phyloP scores from a whole-genome alignment of 2,888 invertebrate species.

The Yponomeuta evonymella region DNA sequence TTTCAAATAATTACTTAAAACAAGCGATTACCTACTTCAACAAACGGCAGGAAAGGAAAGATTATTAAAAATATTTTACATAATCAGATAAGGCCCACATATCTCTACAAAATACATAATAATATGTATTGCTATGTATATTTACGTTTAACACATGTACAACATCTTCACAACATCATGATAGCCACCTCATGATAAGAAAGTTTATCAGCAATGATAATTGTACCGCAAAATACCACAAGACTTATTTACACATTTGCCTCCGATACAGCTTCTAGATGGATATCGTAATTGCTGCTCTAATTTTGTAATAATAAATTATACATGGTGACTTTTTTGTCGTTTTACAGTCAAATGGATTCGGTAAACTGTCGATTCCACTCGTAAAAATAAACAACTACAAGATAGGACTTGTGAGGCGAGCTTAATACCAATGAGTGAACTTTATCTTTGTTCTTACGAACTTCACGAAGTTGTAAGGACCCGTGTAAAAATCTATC shows the following conservation, averaged over 20 bases:
- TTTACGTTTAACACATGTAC: conserved; percentile 2
- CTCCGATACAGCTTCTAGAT: background rate
- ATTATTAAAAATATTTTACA: conserved; percentile 4
- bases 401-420: too few species aligned
- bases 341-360: too few species aligned
- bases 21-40: background rate
- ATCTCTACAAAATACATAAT: background rate
- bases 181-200: conserved; percentile 10
- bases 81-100: conserved; percentile 1
- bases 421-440: too few species aligned
- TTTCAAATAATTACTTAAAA: too few species aligned
- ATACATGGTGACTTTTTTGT: too few species aligned
- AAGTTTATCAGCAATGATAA: conserved; percentile 10
- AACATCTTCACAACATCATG: conserved; percentile 9
- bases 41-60: background rate
- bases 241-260: background rate
- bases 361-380: too few species aligned
- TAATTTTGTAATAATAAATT: background rate
- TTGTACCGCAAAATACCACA: background rate
- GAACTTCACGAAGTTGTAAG: too few species aligned
- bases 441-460: too few species aligned
- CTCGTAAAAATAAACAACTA: too few species aligned
- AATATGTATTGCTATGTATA: conserved; percentile 7
- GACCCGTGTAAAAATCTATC: too few species aligned
- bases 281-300: background rate